Evolutionary conservation across 1,140 invertebrate species (phyloP).

Genomic region (Magallana gigas): DNA sequence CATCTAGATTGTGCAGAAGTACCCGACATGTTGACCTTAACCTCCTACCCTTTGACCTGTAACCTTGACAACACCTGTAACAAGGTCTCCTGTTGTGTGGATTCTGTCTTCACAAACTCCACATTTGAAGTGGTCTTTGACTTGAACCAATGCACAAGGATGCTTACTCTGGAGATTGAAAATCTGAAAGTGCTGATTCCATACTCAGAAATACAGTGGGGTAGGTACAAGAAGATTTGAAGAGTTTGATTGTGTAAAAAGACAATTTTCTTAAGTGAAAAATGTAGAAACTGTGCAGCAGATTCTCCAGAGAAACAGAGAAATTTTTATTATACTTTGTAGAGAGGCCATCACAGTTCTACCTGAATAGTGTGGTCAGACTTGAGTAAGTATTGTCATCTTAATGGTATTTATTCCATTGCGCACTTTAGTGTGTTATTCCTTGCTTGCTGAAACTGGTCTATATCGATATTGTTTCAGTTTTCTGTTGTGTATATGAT

Average conservation of each 20-base stretch:
- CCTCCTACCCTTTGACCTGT: constrained; percentile 55
- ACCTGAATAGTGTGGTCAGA: constrained; percentile 36
- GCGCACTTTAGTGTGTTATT: too few relatives aligned
- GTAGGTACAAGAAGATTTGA: background rate
- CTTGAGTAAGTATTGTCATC: constrained; percentile 19
- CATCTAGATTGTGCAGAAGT: constrained; percentile 37
- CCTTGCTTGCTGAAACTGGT: too few relatives aligned
- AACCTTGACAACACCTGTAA: constrained; percentile 48
- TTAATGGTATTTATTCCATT: too few relatives aligned
- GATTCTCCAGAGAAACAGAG: too few relatives aligned
- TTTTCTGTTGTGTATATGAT: too few relatives aligned
- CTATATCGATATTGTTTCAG: too few relatives aligned
- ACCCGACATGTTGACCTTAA: constrained; percentile 12
- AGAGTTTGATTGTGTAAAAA: too few relatives aligned
- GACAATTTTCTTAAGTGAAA: too few relatives aligned
- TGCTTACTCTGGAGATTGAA: constrained; percentile 48
- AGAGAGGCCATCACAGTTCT: constrained; percentile 3
- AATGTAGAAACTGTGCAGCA: too few relatives aligned
- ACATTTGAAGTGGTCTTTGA: constrained; percentile 46
- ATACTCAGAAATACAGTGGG: constrained; percentile 11
- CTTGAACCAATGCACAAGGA: constrained; percentile 41
- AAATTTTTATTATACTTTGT: background rate
- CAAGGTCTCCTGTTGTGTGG: constrained; percentile 51
- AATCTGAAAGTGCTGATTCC: constrained; percentile 22
- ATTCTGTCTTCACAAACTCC: constrained; percentile 40